phyloP scores from a whole-genome alignment of 2,888 invertebrate genomes.

The Tetanocera ferruginea region DNA sequence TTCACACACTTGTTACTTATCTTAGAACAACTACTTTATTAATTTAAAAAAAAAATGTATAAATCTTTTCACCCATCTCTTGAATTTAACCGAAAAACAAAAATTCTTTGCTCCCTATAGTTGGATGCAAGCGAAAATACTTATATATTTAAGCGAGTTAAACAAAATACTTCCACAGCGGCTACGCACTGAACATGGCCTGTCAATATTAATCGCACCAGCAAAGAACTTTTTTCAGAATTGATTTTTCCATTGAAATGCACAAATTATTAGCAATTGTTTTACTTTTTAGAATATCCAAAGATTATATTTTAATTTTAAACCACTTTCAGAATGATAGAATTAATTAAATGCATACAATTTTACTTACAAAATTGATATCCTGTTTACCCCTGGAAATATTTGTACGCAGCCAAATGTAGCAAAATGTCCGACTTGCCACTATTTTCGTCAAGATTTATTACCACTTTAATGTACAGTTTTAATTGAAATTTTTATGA shows the following conservation, averaged over 20 bases:
- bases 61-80: too few species aligned
- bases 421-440: slow-evolving; percentile 31
- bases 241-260: slow-evolving; percentile 47
- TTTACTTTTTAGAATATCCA: slow-evolving; percentile 46
- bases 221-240: slow-evolving; percentile 48
- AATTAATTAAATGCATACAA: slow-evolving; percentile 43
- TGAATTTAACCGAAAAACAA: too few species aligned
- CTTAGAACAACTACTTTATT: too few species aligned
- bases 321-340: slow-evolving; percentile 11
- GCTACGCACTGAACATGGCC: slow-evolving; percentile 16
- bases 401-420: background rate
- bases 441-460: slow-evolving; percentile 41
- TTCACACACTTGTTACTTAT: too few species aligned
- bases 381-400: slow-evolving; percentile 54
- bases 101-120: too few species aligned
- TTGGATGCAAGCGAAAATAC: too few species aligned
- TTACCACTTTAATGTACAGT: slow-evolving; percentile 35
- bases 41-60: too few species aligned
- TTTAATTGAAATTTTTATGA: slow-evolving; percentile 34
- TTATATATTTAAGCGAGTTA: too few species aligned
- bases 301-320: slow-evolving; percentile 44
- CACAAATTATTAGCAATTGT: slow-evolving; percentile 45
- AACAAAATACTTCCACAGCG: background rate
- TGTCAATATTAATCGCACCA: slow-evolving; percentile 46
- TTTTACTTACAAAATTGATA: slow-evolving; percentile 62